Percentiles rank a stretch among this genome's conserved stretches.
Conservation (phyloP, 2,888 invertebrate genomes). For the Cordilura impudica region DNA sequence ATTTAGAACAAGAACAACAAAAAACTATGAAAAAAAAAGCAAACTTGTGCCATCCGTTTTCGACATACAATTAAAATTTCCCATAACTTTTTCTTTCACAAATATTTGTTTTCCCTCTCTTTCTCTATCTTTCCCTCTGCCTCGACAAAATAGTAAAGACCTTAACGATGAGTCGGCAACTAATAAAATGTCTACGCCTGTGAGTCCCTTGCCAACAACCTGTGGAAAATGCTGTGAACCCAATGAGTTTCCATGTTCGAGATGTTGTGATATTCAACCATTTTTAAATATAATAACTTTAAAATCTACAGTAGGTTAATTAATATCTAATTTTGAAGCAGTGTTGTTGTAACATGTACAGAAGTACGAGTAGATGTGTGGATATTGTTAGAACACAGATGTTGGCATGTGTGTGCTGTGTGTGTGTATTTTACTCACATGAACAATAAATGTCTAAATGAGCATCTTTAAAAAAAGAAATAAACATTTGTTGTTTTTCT, state of each 20-base stretch:
- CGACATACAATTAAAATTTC: not conserved
- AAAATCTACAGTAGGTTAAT: conserved; percentile 4
- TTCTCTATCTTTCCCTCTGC: too few relatives aligned
- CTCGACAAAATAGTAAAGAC: not conserved
- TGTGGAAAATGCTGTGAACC: not conserved
- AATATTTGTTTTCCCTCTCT: too few relatives aligned
- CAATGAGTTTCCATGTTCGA: not conserved
- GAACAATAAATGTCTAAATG: not conserved
- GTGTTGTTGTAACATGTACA: not conserved
- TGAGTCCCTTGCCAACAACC: not conserved
- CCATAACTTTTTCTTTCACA: not conserved
- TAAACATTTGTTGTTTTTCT: too few relatives aligned
- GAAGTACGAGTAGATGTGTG: not conserved
- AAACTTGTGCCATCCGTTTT: not conserved
- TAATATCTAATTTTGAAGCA: not conserved
- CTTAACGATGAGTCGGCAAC: too few relatives aligned
- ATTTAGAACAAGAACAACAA: too few relatives aligned
- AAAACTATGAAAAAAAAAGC: not conserved
- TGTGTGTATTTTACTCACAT: not conserved
- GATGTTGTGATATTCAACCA: not conserved
- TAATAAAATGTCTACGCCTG: not conserved
- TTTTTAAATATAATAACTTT: not conserved
- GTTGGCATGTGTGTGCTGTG: not conserved
- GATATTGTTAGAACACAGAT: not conserved
- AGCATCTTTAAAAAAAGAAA: too few relatives aligned